Evolutionary conservation across 2,888 invertebrate genomes (phyloP), one percentile per base, ranked within the genome.

Genomic region (Synergus japonicus): DNA sequence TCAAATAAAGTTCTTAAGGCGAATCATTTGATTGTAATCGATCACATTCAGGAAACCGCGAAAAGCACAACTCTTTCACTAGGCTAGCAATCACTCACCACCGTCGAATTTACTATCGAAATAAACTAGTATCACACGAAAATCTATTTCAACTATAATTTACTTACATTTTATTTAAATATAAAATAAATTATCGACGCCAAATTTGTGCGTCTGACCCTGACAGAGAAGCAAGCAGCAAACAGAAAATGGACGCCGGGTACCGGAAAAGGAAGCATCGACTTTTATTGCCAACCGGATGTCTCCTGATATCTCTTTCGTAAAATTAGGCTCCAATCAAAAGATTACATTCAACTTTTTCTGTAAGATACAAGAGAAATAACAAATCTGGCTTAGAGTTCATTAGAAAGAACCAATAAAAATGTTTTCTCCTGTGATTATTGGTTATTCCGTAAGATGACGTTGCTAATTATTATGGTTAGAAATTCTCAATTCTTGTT

Each of bases 201-300:
- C 81, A 82, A 82, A 85, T 37, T 54, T 54, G 29, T 54, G 83
- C 84, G 64, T 83, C 83, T 83, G 83, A 84, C 37, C 37, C 37
- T 37, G 37, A 37, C 37, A 5, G 54, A 73, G 49, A 13, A 54
- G 54, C 46, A 13, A 54, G 54, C 46, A 37, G 54, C 73, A 49
- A 73, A 73, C 73, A 85, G 85, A 90, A 90, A 91, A 91, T 90
- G 91, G 91, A 90, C 88, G 90, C 89, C 89, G 90, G 88, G 81
- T 83, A 82, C 86, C 89, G 90, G 90, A 90, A 90, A 88, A 85
- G 88, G 87, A 85, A 89, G 86, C 88, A 90, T 90, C 89, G 89
- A 90, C 79, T 76, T 79, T 46, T 44, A 10, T 77, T 22, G 44
- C 49, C 60, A 69, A 76, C 65, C 66, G 77, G 67, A 73, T 41